Evolutionary conservation across 2,888 invertebrate genomes (phyloP), one percentile per base, ranked within the genome.

Genomic region (Ophion obscuratus): DNA sequence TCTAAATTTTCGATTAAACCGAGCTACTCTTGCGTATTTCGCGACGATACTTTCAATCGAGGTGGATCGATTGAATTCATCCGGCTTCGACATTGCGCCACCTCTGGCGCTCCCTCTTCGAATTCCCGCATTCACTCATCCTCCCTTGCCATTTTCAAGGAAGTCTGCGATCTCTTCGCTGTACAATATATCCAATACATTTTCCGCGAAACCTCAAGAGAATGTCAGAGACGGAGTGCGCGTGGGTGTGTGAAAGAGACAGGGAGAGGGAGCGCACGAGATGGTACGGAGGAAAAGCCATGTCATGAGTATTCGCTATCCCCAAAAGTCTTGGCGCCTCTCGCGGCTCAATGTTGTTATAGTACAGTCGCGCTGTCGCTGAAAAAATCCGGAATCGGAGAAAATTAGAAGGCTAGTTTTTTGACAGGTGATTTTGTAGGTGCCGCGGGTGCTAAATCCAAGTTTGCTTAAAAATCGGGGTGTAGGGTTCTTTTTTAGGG

Each of bases 141-240:
- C 27, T 75, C 36, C 0, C 20, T 27, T 53, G 62, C 9, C 64
- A n/a, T 59, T 40, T 47, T 44, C 47, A 10, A 24, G 64, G 24
- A n/a, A 40, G 67, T 24, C 53, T 47, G 47, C 76, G 66, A 73
- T 83, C 82, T 64, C 62, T 66, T 59, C 73, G 57, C 36, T 57
- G 64, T 57, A 64, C 70, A 83, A 78, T 71, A 76, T 62, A 78
- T 68, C 81, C 77, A 67, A 84, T 84, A 67, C 71, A 84, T 84
- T 84, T 84, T 74, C 76, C 47, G 73, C 47, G 36, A 59, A 84
- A 76, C 71, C 70, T 67, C 81, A 40, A 53, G 62, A 59, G 62
- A 76, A 47, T 66, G 24, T 10, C 64, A n/a, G 66, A 77, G 71
- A 66, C 62, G n/a, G 71, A 64, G 61, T 24, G 20, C n/a, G 71